These are phyloP conservation scores for Papilio helenus DNA, from an alignment of 1,140 invertebrate genomes.

Conservation along the genomic window DNA sequence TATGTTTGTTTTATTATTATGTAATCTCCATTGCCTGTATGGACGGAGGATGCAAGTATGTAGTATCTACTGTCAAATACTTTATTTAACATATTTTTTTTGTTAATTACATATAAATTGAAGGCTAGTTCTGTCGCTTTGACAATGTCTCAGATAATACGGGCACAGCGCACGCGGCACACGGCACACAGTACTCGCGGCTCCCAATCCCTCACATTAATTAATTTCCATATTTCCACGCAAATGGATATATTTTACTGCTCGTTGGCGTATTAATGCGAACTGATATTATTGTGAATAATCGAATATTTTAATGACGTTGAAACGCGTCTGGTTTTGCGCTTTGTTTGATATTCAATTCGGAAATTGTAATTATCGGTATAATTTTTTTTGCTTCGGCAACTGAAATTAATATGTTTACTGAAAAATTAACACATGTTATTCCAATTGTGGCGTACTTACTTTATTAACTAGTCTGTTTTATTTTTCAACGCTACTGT, in stretches of 20 bases:
- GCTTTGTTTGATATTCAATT: slow-evolving; percentile 24
- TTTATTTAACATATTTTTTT: neutral
- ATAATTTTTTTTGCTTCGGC: neutral
- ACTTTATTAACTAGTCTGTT: too few relatives aligned
- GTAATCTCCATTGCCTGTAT: too few relatives aligned
- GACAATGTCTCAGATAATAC: neutral
- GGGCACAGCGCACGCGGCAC: neutral
- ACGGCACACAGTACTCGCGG: neutral
- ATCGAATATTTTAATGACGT: slow-evolving; percentile 39
- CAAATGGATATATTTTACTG: slow-evolving; percentile 34
- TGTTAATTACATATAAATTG: neutral
- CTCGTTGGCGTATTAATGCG: slow-evolving; percentile 26
- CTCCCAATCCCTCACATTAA: slow-evolving; percentile 30
- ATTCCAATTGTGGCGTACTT: neutral
- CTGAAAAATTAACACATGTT: neutral
- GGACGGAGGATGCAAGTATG: too few relatives aligned
- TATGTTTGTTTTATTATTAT: too few relatives aligned
- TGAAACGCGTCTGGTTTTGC: neutral
- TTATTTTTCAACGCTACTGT: too few relatives aligned
- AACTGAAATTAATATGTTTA: slow-evolving; percentile 12
- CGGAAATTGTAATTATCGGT: slow-evolving; percentile 4
- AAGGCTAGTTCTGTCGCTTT: neutral
- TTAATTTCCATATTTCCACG: slow-evolving; percentile 38
- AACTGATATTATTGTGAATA: slow-evolving; percentile 35
- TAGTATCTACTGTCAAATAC: too few relatives aligned